A percentile compares a stretch with the other conserved stretches of the same genome.
These are phyloP conservation scores for Lithosia quadra DNA, from an alignment of 2,888 invertebrate genomes.

Conservation along the genomic window DNA sequence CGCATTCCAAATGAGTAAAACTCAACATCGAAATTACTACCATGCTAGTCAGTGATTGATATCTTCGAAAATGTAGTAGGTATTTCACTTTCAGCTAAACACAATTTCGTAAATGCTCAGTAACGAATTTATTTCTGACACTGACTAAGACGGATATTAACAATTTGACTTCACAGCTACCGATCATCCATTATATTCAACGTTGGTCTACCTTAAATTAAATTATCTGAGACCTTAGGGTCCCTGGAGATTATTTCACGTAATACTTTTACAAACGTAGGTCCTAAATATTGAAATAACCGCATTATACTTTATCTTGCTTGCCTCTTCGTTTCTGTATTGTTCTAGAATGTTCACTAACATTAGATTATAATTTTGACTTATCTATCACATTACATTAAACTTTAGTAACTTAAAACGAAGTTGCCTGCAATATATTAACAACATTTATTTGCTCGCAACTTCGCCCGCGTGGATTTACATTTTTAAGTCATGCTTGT, in stretches of 20 bases:
- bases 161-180: conserved; percentile 15
- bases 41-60: too few species aligned
- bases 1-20: too few species aligned
- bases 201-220: conserved; percentile 50
- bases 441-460: too few species aligned
- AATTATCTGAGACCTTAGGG: conserved; percentile 46
- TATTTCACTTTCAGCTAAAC: not conserved
- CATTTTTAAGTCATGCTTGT: too few species aligned
- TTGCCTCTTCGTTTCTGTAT: conserved; percentile 12
- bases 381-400: too few species aligned
- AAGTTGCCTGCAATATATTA: too few species aligned
- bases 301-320: conserved; percentile 52
- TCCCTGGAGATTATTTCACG: conserved; percentile 3
- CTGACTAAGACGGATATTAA: conserved; percentile 13
- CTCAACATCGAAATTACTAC: too few species aligned
- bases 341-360: too few species aligned
- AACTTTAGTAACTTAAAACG: too few species aligned
- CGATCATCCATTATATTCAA: conserved; percentile 26
- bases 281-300: conserved; percentile 35
- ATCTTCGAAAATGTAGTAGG: not conserved
- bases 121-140: not conserved
- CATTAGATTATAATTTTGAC: too few species aligned
- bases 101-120: not conserved
- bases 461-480: too few species aligned
- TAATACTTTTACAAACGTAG: conserved; percentile 13